A percentile compares a stretch with the other conserved stretches of the same genome.
Conservation (phyloP, 2,797 vertebrate species). For the Capromys pilorides region DNA sequence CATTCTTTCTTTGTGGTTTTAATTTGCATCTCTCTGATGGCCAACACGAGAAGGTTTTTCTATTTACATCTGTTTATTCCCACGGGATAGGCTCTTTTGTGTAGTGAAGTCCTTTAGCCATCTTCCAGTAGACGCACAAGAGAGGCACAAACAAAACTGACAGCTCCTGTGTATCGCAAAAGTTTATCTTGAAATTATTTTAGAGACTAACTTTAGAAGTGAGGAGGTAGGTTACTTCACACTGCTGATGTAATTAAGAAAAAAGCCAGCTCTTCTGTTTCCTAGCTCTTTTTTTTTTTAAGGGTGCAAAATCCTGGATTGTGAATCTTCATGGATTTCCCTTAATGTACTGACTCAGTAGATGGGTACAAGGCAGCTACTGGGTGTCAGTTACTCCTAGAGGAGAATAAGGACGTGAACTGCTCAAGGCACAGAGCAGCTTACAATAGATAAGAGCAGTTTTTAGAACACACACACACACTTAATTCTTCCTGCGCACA, state of each 20-base stretch:
- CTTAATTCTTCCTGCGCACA: neutral
- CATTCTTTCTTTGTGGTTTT: neutral
- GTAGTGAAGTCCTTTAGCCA: neutral
- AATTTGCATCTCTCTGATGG: neutral
- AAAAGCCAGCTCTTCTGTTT: neutral
- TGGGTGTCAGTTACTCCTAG: neutral
- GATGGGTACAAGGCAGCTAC: neutral
- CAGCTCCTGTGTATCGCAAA: neutral
- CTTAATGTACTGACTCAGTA: neutral
- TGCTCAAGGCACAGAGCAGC: neutral
- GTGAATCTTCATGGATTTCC: neutral
- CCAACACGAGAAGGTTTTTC: neutral
- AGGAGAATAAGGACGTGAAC: neutral
- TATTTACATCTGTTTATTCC: neutral
- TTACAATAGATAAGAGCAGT: neutral
- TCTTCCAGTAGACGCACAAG: neutral
- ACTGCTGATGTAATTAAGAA: neutral
- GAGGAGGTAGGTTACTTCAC: neutral
- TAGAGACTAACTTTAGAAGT: neutral
- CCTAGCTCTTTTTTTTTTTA: neutral
- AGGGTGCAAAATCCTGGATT: neutral
- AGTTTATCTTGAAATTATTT: neutral
- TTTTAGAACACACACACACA: neutral
- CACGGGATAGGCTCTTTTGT: neutral
- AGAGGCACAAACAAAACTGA: neutral